These are phyloP conservation scores for Octopus sinensis DNA, from an alignment of 1,140 invertebrate species.

Conservation along the genomic window DNA sequence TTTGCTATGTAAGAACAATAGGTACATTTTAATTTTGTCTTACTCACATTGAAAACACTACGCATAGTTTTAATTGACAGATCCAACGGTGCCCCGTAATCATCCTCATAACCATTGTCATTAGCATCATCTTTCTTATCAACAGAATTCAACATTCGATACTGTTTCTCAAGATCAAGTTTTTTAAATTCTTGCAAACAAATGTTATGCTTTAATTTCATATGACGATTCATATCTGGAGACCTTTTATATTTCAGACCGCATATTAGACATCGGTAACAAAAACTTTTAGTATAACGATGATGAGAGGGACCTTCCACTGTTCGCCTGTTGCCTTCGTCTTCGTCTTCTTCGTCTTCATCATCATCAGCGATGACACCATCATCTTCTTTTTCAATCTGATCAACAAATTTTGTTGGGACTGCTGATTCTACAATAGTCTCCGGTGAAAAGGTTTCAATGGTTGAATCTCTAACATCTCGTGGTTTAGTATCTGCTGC, in stretches of 20 bases:
- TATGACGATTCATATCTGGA: conserved; percentile 55
- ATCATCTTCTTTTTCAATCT: background rate
- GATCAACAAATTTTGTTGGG: background rate
- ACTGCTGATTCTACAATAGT: background rate
- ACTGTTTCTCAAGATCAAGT: conserved; percentile 17
- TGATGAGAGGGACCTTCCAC: background rate
- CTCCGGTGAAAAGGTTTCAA: background rate
- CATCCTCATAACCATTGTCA: conserved; percentile 38
- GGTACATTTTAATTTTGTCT: conserved; percentile 61
- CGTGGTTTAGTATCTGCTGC: background rate
- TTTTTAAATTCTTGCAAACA: conserved; percentile 30
- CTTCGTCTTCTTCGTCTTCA: conserved; percentile 17
- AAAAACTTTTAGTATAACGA: conserved; percentile 1
- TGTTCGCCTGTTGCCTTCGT: conserved; percentile 8
- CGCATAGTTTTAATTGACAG: conserved; percentile 18
- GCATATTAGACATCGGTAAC: conserved; percentile 65
- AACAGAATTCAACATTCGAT: conserved; percentile 20
- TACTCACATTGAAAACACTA: conserved; percentile 12
- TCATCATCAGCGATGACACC: background rate
- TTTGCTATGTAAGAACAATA: conserved; percentile 77
- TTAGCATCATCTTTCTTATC: conserved; percentile 40
- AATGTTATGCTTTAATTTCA: conserved; percentile 56
- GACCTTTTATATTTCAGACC: conserved; percentile 44
- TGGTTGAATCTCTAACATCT: background rate
- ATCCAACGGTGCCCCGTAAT: conserved; percentile 19